Percentiles rank a stretch among this genome's conserved stretches.
Conservation (phyloP, 2,797 vertebrate species). For the Ptychobarbus kaznakovi region DNA sequence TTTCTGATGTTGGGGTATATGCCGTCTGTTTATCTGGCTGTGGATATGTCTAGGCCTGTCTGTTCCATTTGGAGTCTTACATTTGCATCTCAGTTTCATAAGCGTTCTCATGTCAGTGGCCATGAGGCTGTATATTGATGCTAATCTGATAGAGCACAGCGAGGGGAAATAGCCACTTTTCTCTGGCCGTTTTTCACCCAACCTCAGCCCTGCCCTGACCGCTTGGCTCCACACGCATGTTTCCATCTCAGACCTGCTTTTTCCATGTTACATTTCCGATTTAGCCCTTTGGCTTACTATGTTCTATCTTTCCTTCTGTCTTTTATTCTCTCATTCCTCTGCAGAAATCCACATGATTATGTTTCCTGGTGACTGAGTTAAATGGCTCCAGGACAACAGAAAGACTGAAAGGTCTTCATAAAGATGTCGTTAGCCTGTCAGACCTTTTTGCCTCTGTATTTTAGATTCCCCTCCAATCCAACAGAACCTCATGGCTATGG, state of each 20-base stretch:
- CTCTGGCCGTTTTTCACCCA: constrained; percentile 52
- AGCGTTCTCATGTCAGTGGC: constrained; percentile 70
- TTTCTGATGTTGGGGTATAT: background rate
- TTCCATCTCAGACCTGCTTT: constrained; percentile 65
- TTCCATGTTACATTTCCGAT: constrained; percentile 50
- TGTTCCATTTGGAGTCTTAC: constrained; percentile 60
- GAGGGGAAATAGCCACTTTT: constrained; percentile 68
- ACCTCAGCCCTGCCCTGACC: constrained; percentile 47
- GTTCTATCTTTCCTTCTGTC: constrained; percentile 34
- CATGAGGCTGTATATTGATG: constrained; percentile 68
- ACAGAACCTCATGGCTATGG: background rate
- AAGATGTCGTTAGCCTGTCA: constrained; percentile 35
- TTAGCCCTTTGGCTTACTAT: constrained; percentile 31
- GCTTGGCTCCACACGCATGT: constrained; percentile 48
- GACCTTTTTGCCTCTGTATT: constrained; percentile 33
- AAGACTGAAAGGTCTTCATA: constrained; percentile 24
- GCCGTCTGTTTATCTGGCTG: constrained; percentile 12
- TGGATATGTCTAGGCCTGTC: constrained; percentile 17
- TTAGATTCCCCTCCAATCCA: constrained; percentile 5
- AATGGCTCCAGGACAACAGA: constrained; percentile 22
- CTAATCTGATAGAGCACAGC: constrained; percentile 72
- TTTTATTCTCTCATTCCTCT: constrained; percentile 29
- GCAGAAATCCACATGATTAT: constrained; percentile 38
- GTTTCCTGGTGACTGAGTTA: constrained; percentile 33
- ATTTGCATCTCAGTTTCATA: constrained; percentile 65